These are phyloP conservation scores for Podarcis lilfordi DNA, from an alignment of 2,797 vertebrate species.

Conservation along the genomic window DNA sequence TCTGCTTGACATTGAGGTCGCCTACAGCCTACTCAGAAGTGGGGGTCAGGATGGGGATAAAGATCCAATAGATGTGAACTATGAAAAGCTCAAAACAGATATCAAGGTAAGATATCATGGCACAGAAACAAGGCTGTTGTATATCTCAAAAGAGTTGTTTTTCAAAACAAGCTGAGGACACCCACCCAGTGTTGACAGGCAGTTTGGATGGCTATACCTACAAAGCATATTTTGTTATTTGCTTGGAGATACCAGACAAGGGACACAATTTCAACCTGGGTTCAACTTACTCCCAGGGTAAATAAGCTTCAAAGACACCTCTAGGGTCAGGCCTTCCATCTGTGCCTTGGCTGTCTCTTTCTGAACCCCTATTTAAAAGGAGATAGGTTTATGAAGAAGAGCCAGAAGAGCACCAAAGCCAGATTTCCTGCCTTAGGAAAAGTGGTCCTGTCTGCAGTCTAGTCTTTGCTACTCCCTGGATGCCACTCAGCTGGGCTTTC, in stretches of 20 bases:
- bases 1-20: conserved; percentile 97
- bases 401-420: too few relatives aligned
- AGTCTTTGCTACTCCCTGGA: background rate
- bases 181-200: background rate
- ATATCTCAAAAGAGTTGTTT: background rate
- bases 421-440: background rate
- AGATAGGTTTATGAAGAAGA: too few relatives aligned
- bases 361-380: too few relatives aligned
- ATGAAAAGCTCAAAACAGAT: conserved; percentile 95
- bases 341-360: too few relatives aligned
- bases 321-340: too few relatives aligned
- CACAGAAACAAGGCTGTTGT: background rate
- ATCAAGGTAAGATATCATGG: conserved; percentile 85
- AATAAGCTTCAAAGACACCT: too few relatives aligned
- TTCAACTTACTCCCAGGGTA: too few relatives aligned
- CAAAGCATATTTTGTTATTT: background rate
- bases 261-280: background rate
- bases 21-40: conserved; percentile 95
- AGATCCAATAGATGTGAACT: conserved; percentile 97
- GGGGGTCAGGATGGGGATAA: conserved; percentile 92
- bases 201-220: background rate
- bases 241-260: background rate
- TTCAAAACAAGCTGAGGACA: background rate
- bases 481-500: too few relatives aligned
- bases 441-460: background rate